A percentile compares a stretch with the other conserved stretches of the same genome.
Evolutionary conservation across 2,113 vertebrate genomes (phyloP).

Genomic region (Marmota flaviventris): DNA sequence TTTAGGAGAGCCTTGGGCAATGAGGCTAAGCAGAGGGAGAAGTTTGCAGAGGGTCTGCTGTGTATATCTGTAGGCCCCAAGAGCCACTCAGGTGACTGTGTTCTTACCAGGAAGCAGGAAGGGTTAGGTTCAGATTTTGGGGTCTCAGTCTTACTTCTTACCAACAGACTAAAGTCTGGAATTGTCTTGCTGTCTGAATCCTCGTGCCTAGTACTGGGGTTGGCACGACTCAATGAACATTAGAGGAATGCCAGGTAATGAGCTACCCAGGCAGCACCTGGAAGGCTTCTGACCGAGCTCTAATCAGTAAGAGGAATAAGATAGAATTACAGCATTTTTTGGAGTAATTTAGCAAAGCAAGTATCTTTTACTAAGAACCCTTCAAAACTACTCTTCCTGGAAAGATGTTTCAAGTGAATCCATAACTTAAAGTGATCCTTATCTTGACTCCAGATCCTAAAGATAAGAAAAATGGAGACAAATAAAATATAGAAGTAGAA

Average conservation of each 20-base stretch:
- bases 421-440: not conserved
- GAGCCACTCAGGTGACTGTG: not conserved
- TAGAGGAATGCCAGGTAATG: not conserved
- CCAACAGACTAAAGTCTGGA: not conserved
- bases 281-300: not conserved
- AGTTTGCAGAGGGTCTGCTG: not conserved
- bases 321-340: not conserved
- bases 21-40: not conserved
- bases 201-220: not conserved
- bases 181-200: not conserved
- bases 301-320: not conserved
- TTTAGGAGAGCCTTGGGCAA: not conserved
- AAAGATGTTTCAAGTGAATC: slow-evolving; percentile 8
- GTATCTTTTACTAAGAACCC: not conserved
- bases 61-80: not conserved
- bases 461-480: not conserved
- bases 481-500: slow-evolving; percentile 13
- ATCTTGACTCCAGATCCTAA: slow-evolving; percentile 22
- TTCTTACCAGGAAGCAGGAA: not conserved
- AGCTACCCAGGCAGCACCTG: not conserved
- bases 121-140: not conserved
- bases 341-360: not conserved
- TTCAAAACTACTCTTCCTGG: slow-evolving; percentile 20
- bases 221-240: not conserved
- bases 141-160: not conserved